These are phyloP conservation scores for Dastarcus helophoroides DNA, from an alignment of 2,888 invertebrate genomes.

Conservation along the genomic window DNA sequence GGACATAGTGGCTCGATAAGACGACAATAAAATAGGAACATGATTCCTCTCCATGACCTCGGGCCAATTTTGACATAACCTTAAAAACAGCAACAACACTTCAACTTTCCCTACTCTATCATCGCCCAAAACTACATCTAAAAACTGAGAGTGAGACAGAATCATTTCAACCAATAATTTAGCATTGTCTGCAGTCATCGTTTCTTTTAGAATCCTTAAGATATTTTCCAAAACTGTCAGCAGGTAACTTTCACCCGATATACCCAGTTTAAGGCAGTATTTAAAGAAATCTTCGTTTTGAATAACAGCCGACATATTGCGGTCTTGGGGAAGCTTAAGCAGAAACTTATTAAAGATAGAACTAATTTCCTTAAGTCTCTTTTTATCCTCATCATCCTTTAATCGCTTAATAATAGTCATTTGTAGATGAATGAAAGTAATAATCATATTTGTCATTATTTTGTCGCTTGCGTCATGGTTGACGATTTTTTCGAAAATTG, in stretches of 20 bases:
- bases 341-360: too few species aligned
- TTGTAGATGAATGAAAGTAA: constrained; percentile 44
- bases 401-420: constrained; percentile 38
- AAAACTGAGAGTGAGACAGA: constrained; percentile 64
- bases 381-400: constrained; percentile 5
- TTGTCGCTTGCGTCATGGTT: constrained; percentile 33
- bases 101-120: constrained; percentile 44
- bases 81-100: constrained; percentile 52
- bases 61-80: constrained; percentile 51
- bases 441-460: constrained; percentile 41
- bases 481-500: constrained; percentile 43
- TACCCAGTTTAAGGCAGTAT: constrained; percentile 52
- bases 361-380: constrained; percentile 3
- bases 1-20: constrained; percentile 63
- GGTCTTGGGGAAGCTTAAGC: too few species aligned
- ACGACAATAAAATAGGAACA: constrained; percentile 63
- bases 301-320: too few species aligned
- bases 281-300: constrained; percentile 43
- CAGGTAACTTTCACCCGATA: constrained; percentile 29
- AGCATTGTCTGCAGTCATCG: constrained; percentile 39
- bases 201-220: constrained; percentile 41
- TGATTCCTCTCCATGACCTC: constrained; percentile 55
- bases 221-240: constrained; percentile 44
- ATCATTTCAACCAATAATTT: constrained; percentile 60
- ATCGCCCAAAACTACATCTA: constrained; percentile 52